Evolutionary conservation across 2,797 vertebrate genomes (phyloP).

Genomic region (Gobionotothen gibberifrons): DNA sequence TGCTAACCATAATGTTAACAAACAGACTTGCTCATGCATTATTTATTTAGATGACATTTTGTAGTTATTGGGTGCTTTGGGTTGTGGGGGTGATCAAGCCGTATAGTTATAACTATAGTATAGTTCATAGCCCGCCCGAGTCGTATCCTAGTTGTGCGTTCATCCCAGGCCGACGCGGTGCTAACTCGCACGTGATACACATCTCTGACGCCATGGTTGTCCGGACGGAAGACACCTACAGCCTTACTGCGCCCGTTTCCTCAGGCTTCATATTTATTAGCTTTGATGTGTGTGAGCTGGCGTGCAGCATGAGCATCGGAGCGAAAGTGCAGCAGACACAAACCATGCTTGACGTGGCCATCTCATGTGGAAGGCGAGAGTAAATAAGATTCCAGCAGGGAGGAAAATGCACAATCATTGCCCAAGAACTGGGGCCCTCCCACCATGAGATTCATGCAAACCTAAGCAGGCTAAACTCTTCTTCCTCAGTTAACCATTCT

Average conservation of each 20-base stretch:
- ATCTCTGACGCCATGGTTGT: slow-evolving; percentile 54
- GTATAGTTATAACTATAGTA: background rate
- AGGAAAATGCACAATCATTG: slow-evolving; percentile 78
- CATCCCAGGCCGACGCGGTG: slow-evolving; percentile 55
- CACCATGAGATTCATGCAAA: slow-evolving; percentile 62
- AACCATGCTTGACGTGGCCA: slow-evolving; percentile 79
- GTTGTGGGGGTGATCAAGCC: slow-evolving; percentile 21
- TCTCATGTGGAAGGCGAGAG: slow-evolving; percentile 80
- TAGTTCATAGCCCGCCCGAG: slow-evolving; percentile 28
- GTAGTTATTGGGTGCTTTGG: slow-evolving; percentile 25
- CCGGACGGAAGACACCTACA: slow-evolving; percentile 62
- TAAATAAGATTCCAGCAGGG: slow-evolving; percentile 77
- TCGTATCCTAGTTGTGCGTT: slow-evolving; percentile 47
- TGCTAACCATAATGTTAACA: slow-evolving; percentile 6
- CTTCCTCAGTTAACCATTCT: slow-evolving; percentile 67
- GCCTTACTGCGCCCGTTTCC: slow-evolving; percentile 55
- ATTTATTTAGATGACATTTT: slow-evolving; percentile 62
- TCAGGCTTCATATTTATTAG: slow-evolving; percentile 75
- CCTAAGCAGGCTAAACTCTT: slow-evolving; percentile 47
- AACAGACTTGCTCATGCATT: slow-evolving; percentile 43
- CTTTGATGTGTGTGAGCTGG: slow-evolving; percentile 73
- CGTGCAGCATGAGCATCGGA: slow-evolving; percentile 66
- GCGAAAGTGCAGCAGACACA: slow-evolving; percentile 72
- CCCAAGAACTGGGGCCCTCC: slow-evolving; percentile 65
- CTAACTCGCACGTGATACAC: slow-evolving; percentile 49